Base-by-base conservation (phyloP, 1,140 invertebrate genomes). In the Leptinotarsa texana region DNA sequence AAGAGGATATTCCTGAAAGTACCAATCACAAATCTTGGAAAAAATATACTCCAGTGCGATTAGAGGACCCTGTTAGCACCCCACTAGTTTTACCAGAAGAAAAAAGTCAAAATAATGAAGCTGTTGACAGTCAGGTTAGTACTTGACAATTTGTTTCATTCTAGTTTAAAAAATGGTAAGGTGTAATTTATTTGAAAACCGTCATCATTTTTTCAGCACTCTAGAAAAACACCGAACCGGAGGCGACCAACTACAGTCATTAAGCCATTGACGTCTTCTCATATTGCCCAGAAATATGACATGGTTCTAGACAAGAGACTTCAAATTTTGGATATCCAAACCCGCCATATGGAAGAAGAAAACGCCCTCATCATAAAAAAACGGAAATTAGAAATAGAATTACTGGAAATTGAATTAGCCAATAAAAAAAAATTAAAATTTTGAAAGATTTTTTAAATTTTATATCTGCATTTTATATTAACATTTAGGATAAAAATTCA, bases 211-310 rank as follows among this genome's bases (percentile, higher is more conserved):
- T 51, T 51, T 51, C 17, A 51, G 49, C 13, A 13, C 13, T 15
- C 49, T 15, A 51, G 49, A 51, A 51, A 51, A 51, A 65, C 15
- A 17, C 15, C 18, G 18, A 65, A 18, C 18, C 18, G 63, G 18
- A 21, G 63, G 13, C 18, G 63, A 65, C 63, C 63, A 65, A 18
- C 63, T 13, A 65, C 63, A 17, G 63, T 65, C 13, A 18, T 65
- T 18, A 65, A 27, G 18, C 11, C 63, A 13, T 65, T 65, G 63
- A 22, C 63, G 18, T 65, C 63, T 22, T 65, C 63, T 18, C 15
- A 65, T 18, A 65, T 65, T n/a, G 63, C 63, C 13, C 11, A 65
- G 13, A 65, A 65, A 21, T 65, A 65, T 65, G 18, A 65, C 18
- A n/a, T 27, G 18, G 13, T 65, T 22, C 18, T 65, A 21, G 63